A percentile compares a stretch with the other conserved stretches of the same genome.
Evolutionary conservation across 2,797 vertebrate genomes (phyloP).

Genomic region (Catostomus latipinnis): DNA sequence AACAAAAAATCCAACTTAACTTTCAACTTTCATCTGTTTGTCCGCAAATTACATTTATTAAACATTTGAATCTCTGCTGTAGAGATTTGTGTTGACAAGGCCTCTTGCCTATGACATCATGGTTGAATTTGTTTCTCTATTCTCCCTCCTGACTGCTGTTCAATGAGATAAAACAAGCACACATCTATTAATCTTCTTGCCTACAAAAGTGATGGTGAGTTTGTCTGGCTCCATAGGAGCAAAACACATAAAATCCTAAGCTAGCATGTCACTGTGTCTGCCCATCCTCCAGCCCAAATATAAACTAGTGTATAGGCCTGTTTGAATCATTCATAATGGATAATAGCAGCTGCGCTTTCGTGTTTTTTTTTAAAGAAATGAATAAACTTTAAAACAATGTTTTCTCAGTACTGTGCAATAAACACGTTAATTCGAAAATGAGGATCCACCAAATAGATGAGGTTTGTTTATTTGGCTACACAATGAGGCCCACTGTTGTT

Average conservation of each 20-base stretch:
- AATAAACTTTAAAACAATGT: not conserved
- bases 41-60: not conserved
- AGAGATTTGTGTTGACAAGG: not conserved
- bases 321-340: not conserved
- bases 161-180: constrained; percentile 44
- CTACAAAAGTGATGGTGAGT: constrained; percentile 33
- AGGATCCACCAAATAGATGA: not conserved
- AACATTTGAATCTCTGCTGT: not conserved
- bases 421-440: constrained; percentile 8
- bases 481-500: not conserved
- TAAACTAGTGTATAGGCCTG: too few relatives aligned
- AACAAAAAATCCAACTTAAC: not conserved
- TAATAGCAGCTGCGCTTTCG: constrained; percentile 16
- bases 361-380: constrained; percentile 1
- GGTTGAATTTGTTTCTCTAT: constrained; percentile 23
- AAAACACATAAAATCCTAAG: not conserved
- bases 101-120: not conserved
- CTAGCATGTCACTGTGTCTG: not conserved
- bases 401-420: not conserved
- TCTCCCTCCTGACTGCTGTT: constrained; percentile 30
- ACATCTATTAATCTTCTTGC: constrained; percentile 47
- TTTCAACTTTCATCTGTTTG: not conserved
- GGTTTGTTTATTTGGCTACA: constrained; percentile 12
- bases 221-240: not conserved
- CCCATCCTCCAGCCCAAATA: not conserved